phyloP scores from a whole-genome alignment of 2,113 vertebrate species.

The Antigone vipio region DNA sequence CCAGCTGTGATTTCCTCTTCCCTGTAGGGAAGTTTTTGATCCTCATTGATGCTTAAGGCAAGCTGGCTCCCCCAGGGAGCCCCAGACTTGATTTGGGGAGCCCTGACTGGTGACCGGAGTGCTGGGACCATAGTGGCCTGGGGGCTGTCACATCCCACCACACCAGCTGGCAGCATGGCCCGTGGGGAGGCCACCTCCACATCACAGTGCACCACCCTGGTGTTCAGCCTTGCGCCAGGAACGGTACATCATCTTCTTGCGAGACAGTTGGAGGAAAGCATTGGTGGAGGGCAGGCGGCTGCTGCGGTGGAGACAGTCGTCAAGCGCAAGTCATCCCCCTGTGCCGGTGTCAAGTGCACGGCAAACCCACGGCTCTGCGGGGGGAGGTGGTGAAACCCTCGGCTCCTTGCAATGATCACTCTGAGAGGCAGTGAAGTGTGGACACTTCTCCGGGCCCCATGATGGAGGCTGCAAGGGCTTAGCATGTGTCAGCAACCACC shows the following conservation, averaged over 20 bases:
- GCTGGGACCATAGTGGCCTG: neutral
- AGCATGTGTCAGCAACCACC: neutral
- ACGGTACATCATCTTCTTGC: rapidly evolving
- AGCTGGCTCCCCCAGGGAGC: neutral
- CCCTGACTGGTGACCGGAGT: neutral
- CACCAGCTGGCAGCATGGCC: neutral
- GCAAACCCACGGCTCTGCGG: neutral
- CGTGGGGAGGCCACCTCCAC: neutral
- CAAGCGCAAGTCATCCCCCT: neutral
- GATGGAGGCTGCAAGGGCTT: neutral
- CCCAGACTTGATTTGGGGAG: neutral
- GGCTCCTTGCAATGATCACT: neutral
- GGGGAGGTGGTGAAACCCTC: conserved; percentile 50
- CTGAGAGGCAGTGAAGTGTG: conserved; percentile 55
- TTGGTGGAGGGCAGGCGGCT: neutral
- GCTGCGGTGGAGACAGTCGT: neutral
- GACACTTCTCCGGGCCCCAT: neutral
- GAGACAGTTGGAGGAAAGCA: rapidly evolving
- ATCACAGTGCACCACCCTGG: rapidly evolving
- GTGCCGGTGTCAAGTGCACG: neutral
- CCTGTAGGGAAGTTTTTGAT: neutral
- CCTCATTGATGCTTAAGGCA: neutral
- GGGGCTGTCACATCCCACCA: neutral
- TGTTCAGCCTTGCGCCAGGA: rapidly evolving
- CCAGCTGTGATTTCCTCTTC: neutral